Conservation (phyloP, 2,113 vertebrate genomes). For the Caranx ignobilis region DNA sequence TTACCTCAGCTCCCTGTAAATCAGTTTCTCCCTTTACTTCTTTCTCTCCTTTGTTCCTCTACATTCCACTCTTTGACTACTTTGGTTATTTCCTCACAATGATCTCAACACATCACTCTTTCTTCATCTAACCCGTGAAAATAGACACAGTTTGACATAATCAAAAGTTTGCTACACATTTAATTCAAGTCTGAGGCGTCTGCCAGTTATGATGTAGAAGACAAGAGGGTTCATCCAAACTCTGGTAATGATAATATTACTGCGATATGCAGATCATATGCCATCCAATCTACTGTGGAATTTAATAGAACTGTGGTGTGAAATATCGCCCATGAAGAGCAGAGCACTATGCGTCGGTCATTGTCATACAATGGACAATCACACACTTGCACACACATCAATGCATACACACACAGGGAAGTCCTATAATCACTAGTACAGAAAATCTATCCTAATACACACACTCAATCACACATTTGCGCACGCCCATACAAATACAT, state of each 20-base stretch:
- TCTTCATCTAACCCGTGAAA: neutral
- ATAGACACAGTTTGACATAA: neutral
- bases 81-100: conserved; percentile 17
- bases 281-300: conserved; percentile 36
- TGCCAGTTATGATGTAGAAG: conserved; percentile 26
- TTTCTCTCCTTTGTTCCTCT: neutral
- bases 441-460: conserved; percentile 14
- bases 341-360: conserved; percentile 34
- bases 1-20: conserved; percentile 1
- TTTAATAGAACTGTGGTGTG: conserved; percentile 61
- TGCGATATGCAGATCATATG: conserved; percentile 60
- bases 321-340: conserved; percentile 43
- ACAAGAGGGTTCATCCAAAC: conserved; percentile 25
- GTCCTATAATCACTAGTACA: neutral
- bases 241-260: conserved; percentile 34
- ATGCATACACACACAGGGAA: neutral
- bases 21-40: neutral
- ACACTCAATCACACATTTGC: conserved; percentile 6
- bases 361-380: conserved; percentile 3
- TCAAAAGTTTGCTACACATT: conserved; percentile 11
- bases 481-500: neutral
- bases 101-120: conserved; percentile 13
- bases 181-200: neutral
- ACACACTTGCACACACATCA: neutral
- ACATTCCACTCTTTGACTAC: conserved; percentile 3